Base-by-base conservation (phyloP, 2,113 vertebrate species). In the Lophochroa leadbeateri region DNA sequence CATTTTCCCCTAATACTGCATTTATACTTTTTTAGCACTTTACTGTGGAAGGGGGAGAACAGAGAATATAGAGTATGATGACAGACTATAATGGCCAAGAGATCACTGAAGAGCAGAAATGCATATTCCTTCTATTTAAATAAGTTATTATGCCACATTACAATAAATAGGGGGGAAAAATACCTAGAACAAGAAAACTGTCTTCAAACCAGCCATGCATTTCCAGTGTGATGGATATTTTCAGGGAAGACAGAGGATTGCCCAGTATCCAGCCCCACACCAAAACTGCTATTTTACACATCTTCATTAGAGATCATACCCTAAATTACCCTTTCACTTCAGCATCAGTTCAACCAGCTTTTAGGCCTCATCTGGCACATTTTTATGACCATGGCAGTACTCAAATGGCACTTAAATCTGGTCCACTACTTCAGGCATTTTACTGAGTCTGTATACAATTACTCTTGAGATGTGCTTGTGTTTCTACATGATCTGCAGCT, bases 401-500 rank as follows among this genome's bases (percentile, higher is more conserved):
- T 61, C 33, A 80, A 86, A 70, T 8, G 33, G 6, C 13, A 47
- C 17, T 63, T 84, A 53, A 80, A 41, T 49, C 31, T 27, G 5
- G 21, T 21, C 41, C 41, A 44, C 18, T 33, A 5, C 29, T 50
- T 52, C 24, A 65, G 20, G 20, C 17, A 10, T 64, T 82, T 78
- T 63, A 24, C 24, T 16, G 7, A 69, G 8, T 43, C 27, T 28
- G 3, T 13, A 8, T 53, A 29, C 33, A 76, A 9, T 55, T 55
- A 29, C 18, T 63, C 18, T 16, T 15, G 25, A 72, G 33, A 29
- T 46, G 6, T 0, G 1, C 41, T 92, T 37, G 7, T 1, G 1
- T 41, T 92, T 70, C 78, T 21, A 10, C 4, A 2, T 16, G 10
- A 50, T 58, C 35, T 74, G 27, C 31, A 90, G 6, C n/a, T 83